Evolutionary conservation across 1,140 invertebrate genomes (phyloP), one percentile per base, ranked within the genome.

Genomic region (Choristoneura fumiferana): DNA sequence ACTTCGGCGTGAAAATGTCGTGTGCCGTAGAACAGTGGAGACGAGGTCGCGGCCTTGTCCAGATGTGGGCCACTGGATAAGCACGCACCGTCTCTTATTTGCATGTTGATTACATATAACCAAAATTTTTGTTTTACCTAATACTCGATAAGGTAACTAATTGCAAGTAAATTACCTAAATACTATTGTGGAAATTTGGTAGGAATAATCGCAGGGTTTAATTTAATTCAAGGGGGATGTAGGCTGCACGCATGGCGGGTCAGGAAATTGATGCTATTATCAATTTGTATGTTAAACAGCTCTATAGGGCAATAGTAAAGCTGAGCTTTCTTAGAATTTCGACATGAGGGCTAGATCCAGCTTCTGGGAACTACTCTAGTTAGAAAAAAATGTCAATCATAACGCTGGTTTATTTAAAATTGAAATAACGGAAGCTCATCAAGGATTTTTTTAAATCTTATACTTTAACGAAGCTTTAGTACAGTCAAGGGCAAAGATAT

Each of bases 11-110:
- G n/a, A n/a, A 12, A 37, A 18, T 35, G 58, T 58, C 39, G 61
- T 38, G 36, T 35, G 58, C 22, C 22, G 22, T 6, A 29, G 22
- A 29, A 29, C 22, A 29, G 22, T 29, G 22, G 22, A 29, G 2
- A 57, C 69, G 60, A 75, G 79, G 79, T 63, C 77, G 57, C 75
- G 81, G 74, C 83, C 83, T 86, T 84, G 80, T 57, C 33, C 17
- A 84, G 84, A 88, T 88, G 78, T 88, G 73, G 85, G 85, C 78
- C 85, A 71, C 43, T 67, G 85, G 85, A 88, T 88, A 86, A 87
- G 71, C 81, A 88, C 81, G 83, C 81, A 87, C 83, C 68, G 68
- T 65, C 72, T 65, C 61, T 54, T 68, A 86, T 88, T 88, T 86
- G 77, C 85, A 88, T 88, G 81, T 83, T 84, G 72, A 88, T 86